phyloP scores from a whole-genome alignment of 2,797 vertebrate genomes.

The Pangasius mekongensis region DNA sequence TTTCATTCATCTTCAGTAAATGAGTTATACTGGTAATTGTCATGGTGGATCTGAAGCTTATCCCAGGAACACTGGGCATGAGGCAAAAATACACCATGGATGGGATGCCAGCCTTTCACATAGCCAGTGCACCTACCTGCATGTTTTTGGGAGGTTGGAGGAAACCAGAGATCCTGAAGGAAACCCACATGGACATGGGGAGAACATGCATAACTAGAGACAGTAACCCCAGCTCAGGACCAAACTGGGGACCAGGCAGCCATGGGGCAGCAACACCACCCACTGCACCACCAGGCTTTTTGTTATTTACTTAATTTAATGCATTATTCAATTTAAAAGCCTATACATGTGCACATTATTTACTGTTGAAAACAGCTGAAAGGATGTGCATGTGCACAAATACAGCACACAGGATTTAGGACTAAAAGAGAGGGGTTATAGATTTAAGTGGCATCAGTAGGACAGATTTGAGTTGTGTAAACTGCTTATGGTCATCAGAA shows the following conservation, averaged over 20 bases:
- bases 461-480: neutral
- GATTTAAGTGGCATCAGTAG: neutral
- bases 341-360: neutral
- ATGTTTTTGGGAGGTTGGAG: neutral
- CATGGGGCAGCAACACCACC: neutral
- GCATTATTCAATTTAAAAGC: too few species aligned
- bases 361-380: neutral
- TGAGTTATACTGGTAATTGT: neutral
- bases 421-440: neutral
- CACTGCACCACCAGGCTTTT: neutral
- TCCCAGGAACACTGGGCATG: neutral
- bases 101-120: neutral
- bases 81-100: neutral
- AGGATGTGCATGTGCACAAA: neutral
- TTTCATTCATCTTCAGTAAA: neutral
- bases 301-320: neutral
- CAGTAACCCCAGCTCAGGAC: neutral
- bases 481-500: neutral
- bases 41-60: neutral
- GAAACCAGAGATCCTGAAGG: neutral
- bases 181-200: too few species aligned
- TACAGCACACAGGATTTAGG: too few species aligned
- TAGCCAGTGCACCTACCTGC: neutral
- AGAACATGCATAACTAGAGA: neutral
- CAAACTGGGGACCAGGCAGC: too few species aligned